These are phyloP conservation scores for Corythucha ciliata DNA, from an alignment of 2,888 invertebrate species.

Conservation along the genomic window DNA sequence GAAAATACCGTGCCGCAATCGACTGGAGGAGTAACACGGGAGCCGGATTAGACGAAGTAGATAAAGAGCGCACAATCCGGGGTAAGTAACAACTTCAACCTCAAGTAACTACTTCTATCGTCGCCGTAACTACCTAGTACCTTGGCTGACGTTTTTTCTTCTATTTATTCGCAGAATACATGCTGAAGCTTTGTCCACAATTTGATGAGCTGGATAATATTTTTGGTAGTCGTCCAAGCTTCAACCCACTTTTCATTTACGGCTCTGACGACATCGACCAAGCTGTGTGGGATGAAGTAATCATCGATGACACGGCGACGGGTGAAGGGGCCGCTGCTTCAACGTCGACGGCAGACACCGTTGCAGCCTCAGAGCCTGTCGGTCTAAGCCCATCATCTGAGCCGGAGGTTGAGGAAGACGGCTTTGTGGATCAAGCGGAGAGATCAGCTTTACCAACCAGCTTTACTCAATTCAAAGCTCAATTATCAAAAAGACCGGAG, in stretches of 20 bases:
- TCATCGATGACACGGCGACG: too few relatives aligned
- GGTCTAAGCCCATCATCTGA: too few relatives aligned
- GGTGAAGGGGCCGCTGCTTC: too few relatives aligned
- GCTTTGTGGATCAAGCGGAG: too few relatives aligned
- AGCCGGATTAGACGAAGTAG: constrained; percentile 6
- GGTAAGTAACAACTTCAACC: background rate
- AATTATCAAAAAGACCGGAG: constrained; percentile 1
- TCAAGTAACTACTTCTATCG: background rate
- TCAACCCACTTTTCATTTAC: constrained; percentile 1
- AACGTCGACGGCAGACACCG: too few relatives aligned
- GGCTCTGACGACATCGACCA: constrained; percentile 3
- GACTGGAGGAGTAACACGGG: constrained; percentile 11
- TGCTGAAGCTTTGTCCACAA: constrained; percentile 6
- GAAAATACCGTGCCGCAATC: constrained; percentile 1
- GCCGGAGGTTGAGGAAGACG: too few relatives aligned
- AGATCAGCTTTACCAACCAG: too few relatives aligned
- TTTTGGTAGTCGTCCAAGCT: background rate
- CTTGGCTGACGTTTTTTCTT: background rate
- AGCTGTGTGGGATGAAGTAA: too few relatives aligned
- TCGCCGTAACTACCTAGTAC: background rate
- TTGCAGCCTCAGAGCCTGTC: too few relatives aligned
- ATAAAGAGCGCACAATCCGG: constrained; percentile 10
- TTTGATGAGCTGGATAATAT: constrained; percentile 1
- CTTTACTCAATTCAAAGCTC: background rate
- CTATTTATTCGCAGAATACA: constrained; percentile 6